Conservation (phyloP, 2,888 invertebrate species). For the Lasioglossum lativentre region DNA sequence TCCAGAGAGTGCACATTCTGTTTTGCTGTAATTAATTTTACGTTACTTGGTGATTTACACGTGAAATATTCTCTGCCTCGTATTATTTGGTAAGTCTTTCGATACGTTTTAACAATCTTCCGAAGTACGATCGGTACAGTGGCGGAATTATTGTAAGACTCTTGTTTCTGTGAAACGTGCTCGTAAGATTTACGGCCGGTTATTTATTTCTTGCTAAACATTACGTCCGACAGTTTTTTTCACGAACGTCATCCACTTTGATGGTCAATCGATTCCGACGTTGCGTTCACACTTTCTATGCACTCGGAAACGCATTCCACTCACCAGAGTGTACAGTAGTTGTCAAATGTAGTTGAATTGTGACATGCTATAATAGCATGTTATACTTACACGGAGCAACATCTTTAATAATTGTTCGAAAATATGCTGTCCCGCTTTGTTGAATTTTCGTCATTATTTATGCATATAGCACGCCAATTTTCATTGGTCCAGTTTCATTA, state of each 20-base stretch:
- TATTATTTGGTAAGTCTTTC: slow-evolving; percentile 77
- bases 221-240: slow-evolving; percentile 16
- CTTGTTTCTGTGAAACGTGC: slow-evolving; percentile 74
- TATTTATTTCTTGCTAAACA: slow-evolving; percentile 74
- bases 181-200: slow-evolving; percentile 77
- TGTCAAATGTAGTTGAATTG: slow-evolving; percentile 51
- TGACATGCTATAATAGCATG: slow-evolving; percentile 50
- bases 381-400: slow-evolving; percentile 37
- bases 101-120: not conserved
- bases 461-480: not conserved
- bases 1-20: slow-evolving; percentile 80
- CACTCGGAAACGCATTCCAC: slow-evolving; percentile 9
- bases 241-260: not conserved
- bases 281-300: slow-evolving; percentile 12
- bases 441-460: not conserved
- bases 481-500: not conserved
- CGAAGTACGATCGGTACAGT: slow-evolving; percentile 10
- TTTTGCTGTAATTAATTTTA: slow-evolving; percentile 81
- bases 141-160: slow-evolving; percentile 31
- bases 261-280: slow-evolving; percentile 8
- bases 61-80: slow-evolving; percentile 69
- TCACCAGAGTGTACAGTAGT: slow-evolving; percentile 58
- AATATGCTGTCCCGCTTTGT: not conserved
- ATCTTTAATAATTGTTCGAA: slow-evolving; percentile 17
- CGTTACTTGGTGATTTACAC: slow-evolving; percentile 73